These are phyloP conservation scores for Megathymus violae DNA, from an alignment of 1,140 invertebrate species.

Conservation along the genomic window DNA sequence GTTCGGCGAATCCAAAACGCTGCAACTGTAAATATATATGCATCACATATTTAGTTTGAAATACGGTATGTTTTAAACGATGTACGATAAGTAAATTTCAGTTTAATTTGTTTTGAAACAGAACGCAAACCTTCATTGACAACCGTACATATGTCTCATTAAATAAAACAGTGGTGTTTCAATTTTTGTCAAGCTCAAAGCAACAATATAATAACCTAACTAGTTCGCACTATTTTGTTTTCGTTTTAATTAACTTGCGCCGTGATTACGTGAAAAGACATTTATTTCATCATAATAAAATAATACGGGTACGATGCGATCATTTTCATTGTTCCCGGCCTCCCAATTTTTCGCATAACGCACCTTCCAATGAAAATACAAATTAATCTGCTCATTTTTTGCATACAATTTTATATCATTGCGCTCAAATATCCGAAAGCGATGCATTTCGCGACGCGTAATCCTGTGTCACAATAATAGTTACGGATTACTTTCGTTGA, in stretches of 20 bases:
- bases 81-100: conserved; percentile 2
- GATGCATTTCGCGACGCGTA: conserved; percentile 68
- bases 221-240: not conserved
- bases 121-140: conserved; percentile 7
- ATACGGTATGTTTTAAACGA: conserved; percentile 15
- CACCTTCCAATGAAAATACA: conserved; percentile 78
- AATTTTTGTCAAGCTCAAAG: not conserved
- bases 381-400: conserved; percentile 83
- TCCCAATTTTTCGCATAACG: conserved; percentile 82
- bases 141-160: not conserved
- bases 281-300: conserved; percentile 67
- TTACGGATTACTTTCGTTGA: conserved; percentile 74
- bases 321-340: conserved; percentile 72
- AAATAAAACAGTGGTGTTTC: not conserved
- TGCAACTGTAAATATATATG: not conserved
- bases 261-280: conserved; percentile 59
- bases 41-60: not conserved
- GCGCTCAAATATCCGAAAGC: conserved; percentile 71
- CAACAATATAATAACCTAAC: not conserved
- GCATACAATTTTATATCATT: conserved; percentile 81
- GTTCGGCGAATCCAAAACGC: conserved; percentile 60
- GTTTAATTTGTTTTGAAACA: conserved; percentile 10
- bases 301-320: conserved; percentile 66
- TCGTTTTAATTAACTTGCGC: conserved; percentile 29
- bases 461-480: conserved; percentile 75